These are phyloP conservation scores for Agonopterix subpropinquella DNA, from an alignment of 2,888 invertebrate genomes.

Conservation along the genomic window DNA sequence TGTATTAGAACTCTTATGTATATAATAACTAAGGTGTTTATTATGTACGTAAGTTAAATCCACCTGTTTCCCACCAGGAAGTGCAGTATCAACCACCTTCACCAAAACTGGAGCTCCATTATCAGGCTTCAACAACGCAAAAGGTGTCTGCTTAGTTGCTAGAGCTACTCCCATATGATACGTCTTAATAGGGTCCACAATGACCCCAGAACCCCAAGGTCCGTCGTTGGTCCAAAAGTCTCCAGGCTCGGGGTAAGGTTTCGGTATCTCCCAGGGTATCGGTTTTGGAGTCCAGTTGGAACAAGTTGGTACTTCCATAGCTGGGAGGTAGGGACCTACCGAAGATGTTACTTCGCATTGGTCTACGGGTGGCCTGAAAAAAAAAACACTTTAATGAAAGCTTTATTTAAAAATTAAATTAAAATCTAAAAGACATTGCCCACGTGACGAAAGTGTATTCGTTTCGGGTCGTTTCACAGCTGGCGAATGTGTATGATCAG, in stretches of 20 bases:
- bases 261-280: conserved; percentile 28
- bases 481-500: too few relatives aligned
- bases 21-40: too few relatives aligned
- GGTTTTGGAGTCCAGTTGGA: conserved; percentile 27
- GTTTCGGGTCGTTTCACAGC: too few relatives aligned
- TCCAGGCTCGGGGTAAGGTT: conserved; percentile 19
- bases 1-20: too few relatives aligned
- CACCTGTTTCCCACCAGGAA: conserved; percentile 69
- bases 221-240: conserved; percentile 28
- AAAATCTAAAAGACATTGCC: too few relatives aligned
- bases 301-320: conserved; percentile 22
- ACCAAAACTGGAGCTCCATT: conserved; percentile 81
- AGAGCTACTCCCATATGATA: conserved; percentile 81
- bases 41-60: too few relatives aligned
- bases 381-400: not conserved
- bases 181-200: conserved; percentile 83
- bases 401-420: too few relatives aligned
- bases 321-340: conserved; percentile 44
- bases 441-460: too few relatives aligned
- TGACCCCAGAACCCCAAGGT: conserved; percentile 64
- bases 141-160: conserved; percentile 80
- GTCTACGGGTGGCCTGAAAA: conserved; percentile 31
- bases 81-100: conserved; percentile 75
- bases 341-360: conserved; percentile 61
- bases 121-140: conserved; percentile 80